Percentiles rank a stretch among this genome's conserved stretches.
phyloP scores from a whole-genome alignment of 2,888 invertebrate genomes.

The Acrobasis suavella region DNA sequence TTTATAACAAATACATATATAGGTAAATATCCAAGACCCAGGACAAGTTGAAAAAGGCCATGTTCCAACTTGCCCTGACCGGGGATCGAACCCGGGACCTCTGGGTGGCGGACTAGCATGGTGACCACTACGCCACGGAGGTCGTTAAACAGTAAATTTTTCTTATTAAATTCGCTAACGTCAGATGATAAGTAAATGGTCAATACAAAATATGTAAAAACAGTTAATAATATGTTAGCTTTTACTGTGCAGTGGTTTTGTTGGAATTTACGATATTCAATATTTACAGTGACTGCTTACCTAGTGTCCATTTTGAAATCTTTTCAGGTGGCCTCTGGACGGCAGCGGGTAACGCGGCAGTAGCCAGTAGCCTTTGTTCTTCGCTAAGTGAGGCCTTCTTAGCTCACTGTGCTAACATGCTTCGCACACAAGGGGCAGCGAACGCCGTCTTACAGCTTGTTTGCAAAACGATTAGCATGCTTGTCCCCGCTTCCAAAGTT shows the following conservation, averaged over 20 bases:
- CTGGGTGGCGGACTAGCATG: too few relatives aligned
- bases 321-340: slow-evolving; percentile 42
- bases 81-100: too few relatives aligned
- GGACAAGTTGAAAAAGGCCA: too few relatives aligned
- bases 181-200: background rate
- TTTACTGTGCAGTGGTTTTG: too few relatives aligned
- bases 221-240: too few relatives aligned
- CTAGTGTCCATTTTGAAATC: slow-evolving; percentile 67
- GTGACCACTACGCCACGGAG: too few relatives aligned
- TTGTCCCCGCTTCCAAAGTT: slow-evolving; percentile 70
- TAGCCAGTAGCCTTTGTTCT: slow-evolving; percentile 56
- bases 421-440: slow-evolving; percentile 59
- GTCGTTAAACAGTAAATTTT: too few relatives aligned
- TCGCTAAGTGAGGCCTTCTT: slow-evolving; percentile 53
- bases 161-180: background rate
- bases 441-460: slow-evolving; percentile 64
- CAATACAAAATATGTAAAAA: too few relatives aligned
- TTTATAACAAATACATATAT: too few relatives aligned
- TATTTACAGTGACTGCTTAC: slow-evolving; percentile 37
- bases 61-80: too few relatives aligned
- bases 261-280: background rate
- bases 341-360: slow-evolving; percentile 41
- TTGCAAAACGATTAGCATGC: slow-evolving; percentile 74
- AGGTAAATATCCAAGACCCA: too few relatives aligned
- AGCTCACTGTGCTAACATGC: slow-evolving; percentile 65